Evolutionary conservation across 1,140 invertebrate species (phyloP), one percentile per base, ranked within the genome.

Genomic region (Philopotamus ludificatus): DNA sequence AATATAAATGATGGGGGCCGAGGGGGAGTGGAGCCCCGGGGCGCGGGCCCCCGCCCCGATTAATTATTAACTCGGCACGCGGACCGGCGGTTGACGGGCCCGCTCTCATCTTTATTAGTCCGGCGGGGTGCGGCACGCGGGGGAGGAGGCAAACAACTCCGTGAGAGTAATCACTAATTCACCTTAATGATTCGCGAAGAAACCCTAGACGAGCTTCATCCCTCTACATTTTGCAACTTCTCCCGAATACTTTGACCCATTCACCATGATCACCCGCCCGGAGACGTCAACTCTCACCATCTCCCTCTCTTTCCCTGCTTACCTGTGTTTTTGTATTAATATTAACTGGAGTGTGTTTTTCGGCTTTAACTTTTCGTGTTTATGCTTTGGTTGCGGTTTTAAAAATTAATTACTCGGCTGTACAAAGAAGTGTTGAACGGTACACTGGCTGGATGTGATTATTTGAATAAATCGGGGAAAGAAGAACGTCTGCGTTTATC

Each of bases 81-180:
- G 15, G 7, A 20, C 44, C 44, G 44, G 4, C 23, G 57, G 57
- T 60, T 60, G 42, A 34, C 41, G 22, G 34, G 42, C 57, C 3
- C 3, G n/a, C 7, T 42, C 23, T 9, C 21, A 22, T 34, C 42
- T 60, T 60, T 60, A 60, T 60, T 60, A 60, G 57, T 60, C 57
- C 57, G 23, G 39, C 22, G 22, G 42, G 44, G 20, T 22, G 57
- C 42, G 39, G 23, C 23, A 59, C 26, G 42, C 20, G 57, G 41
- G 12, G 42, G 26, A 25, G 26, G 26, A 25, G 53, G 57, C 57
- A 60, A 60, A 60, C 57, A 60, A 60, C 57, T 60, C 57, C 57
- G 57, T 60, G 57, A 60, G 57, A 60, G 57, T 60, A 60, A 60
- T 60, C 57, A 60, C 57, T 60, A 60, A 60, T 60, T 60, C 57